A percentile compares a stretch with the other conserved stretches of the same genome.
Evolutionary conservation across 92 coral and sea anemone genomes (phyloP).

Genomic region (Phenganax subtilis): DNA sequence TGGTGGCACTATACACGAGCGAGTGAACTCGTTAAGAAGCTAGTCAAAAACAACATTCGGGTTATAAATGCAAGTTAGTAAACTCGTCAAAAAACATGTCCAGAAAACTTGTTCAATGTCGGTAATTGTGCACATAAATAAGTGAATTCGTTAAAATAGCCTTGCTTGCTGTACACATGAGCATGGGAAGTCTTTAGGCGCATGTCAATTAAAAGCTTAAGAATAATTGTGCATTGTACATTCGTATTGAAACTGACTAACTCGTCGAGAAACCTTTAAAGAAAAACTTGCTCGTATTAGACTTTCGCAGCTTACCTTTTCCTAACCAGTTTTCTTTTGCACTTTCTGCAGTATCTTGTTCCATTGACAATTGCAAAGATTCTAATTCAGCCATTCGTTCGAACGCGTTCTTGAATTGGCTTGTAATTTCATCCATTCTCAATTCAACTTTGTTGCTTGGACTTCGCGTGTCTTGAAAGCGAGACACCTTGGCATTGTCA

Average conservation of each 20-base stretch:
- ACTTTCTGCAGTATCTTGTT: slow-evolving; percentile 72
- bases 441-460: slow-evolving; percentile 22
- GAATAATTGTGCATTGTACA: not conserved
- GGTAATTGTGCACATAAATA: no score
- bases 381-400: slow-evolving; percentile 97
- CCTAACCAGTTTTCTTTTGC: slow-evolving; percentile 26
- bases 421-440: slow-evolving; percentile 39
- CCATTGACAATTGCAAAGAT: slow-evolving; percentile 95
- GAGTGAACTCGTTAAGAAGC: no score
- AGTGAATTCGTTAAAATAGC: no score
- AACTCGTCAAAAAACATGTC: not conserved
- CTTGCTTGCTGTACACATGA: no score
- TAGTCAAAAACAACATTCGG: no score
- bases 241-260: no score
- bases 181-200: not conserved
- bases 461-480: not conserved
- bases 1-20: no score
- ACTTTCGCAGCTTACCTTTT: not conserved
- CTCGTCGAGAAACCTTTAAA: no score
- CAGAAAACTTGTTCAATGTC: no score
- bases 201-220: not conserved
- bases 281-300: not conserved
- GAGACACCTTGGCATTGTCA: not conserved
- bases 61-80: not conserved
- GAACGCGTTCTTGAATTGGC: slow-evolving; percentile 37